phyloP scores from a whole-genome alignment of 2,888 invertebrate genomes.

The Ethmia dodecea region DNA sequence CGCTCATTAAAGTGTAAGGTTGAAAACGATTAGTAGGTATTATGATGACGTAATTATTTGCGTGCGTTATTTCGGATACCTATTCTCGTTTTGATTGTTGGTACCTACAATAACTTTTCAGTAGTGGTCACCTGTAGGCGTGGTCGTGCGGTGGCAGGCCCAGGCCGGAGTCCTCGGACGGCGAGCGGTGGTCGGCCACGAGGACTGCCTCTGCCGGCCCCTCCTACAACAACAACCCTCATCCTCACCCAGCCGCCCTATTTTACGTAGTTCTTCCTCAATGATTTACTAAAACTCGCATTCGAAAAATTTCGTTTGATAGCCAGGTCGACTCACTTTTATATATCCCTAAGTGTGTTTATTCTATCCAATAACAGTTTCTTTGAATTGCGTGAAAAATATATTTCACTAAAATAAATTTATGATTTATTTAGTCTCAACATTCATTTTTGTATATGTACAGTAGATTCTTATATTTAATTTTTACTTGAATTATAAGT shows the following conservation, averaged over 20 bases:
- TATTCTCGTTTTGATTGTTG: not conserved
- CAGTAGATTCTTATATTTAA: too few relatives aligned
- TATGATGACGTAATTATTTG: not conserved
- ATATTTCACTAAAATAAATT: too few relatives aligned
- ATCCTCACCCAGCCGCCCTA: conserved; percentile 51
- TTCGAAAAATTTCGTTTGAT: too few relatives aligned
- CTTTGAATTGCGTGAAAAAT: too few relatives aligned
- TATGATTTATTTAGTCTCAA: too few relatives aligned
- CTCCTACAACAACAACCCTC: conserved; percentile 78
- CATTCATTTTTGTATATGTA: too few relatives aligned
- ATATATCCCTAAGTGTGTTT: too few relatives aligned
- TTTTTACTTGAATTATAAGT: too few relatives aligned
- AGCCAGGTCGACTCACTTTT: too few relatives aligned
- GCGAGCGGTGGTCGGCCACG: conserved; percentile 87
- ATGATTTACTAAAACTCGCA: too few relatives aligned
- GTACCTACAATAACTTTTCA: not conserved
- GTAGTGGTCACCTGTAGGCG: conserved; percentile 80
- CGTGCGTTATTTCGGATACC: too few relatives aligned
- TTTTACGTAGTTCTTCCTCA: not conserved
- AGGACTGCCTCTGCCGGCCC: conserved; percentile 75
- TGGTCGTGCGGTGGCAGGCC: conserved; percentile 89
- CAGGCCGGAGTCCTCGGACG: conserved; percentile 96
- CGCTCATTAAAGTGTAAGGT: conserved; percentile 40
- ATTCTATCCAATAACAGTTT: too few relatives aligned
- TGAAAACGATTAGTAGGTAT: not conserved